Percentiles rank a stretch among this genome's conserved stretches.
Evolutionary conservation across 2,113 vertebrate genomes (phyloP).

Genomic region (Ictalurus furcatus): DNA sequence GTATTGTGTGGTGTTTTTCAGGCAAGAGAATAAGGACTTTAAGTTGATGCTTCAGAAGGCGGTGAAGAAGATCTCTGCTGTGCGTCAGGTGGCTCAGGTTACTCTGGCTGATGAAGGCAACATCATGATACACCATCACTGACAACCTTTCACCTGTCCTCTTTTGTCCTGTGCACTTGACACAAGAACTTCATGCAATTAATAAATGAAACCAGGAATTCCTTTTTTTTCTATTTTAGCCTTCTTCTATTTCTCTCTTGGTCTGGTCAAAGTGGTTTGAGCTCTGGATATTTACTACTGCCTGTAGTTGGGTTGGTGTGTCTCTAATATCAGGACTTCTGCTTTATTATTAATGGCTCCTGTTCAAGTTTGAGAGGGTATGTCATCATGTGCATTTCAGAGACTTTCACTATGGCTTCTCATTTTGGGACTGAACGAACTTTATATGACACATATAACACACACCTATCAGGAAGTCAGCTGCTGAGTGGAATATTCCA

Average conservation of each 20-base stretch:
- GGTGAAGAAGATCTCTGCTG: constrained; percentile 66
- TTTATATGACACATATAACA: not conserved
- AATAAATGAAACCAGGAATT: not conserved
- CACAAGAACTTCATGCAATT: not conserved
- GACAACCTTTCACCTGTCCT: constrained; percentile 43
- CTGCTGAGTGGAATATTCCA: not conserved
- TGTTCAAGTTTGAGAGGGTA: not conserved
- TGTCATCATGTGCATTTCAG: not conserved
- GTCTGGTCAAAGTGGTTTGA: not conserved
- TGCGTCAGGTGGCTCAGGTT: constrained; percentile 63
- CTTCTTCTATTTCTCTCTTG: not conserved
- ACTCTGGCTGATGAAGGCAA: constrained; percentile 59
- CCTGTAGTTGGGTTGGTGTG: not conserved
- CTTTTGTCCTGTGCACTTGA: not conserved
- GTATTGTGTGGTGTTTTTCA: constrained; percentile 42
- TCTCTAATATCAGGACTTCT: not conserved
- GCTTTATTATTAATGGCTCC: not conserved
- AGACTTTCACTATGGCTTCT: not conserved
- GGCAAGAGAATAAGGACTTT: constrained; percentile 52
- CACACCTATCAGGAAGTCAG: too few species aligned
- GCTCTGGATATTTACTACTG: not conserved
- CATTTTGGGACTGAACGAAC: not conserved
- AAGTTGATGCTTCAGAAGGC: constrained; percentile 67
- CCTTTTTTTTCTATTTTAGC: not conserved
- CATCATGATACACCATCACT: constrained; percentile 67